Conservation (phyloP, 2,797 vertebrate species). For the Huso huso region DNA sequence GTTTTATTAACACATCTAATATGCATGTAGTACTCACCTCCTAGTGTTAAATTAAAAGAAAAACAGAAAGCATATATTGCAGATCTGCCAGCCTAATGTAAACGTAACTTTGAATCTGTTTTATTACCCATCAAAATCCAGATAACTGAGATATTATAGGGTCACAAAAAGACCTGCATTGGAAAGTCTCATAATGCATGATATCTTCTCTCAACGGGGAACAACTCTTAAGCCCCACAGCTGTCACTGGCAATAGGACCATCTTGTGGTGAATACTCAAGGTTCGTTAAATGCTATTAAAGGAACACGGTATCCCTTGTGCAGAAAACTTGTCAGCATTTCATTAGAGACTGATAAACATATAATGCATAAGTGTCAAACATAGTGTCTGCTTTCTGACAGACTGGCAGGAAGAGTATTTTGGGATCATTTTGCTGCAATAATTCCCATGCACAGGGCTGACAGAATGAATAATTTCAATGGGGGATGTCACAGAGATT, state of each 20-base stretch:
- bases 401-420: conserved; percentile 33
- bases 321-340: conserved; percentile 55
- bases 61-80: background rate
- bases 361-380: conserved; percentile 57
- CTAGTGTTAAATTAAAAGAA: background rate
- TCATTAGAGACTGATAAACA: conserved; percentile 65
- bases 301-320: conserved; percentile 54
- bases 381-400: conserved; percentile 38
- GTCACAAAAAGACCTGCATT: conserved; percentile 23
- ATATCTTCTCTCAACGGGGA: conserved; percentile 59
- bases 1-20: conserved; percentile 7
- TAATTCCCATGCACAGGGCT: conserved; percentile 42
- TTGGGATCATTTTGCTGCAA: conserved; percentile 38
- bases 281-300: conserved; percentile 63
- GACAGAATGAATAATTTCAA: conserved; percentile 43
- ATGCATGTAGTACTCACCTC: conserved; percentile 4
- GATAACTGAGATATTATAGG: conserved; percentile 21
- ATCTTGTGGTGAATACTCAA: conserved; percentile 48
- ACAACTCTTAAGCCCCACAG: conserved; percentile 42
- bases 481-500: conserved; percentile 12
- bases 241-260: conserved; percentile 57
- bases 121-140: conserved; percentile 11
- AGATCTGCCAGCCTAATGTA: background rate
- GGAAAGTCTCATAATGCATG: conserved; percentile 51
- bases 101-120: conserved; percentile 4